These are phyloP conservation scores for Idaea biselata DNA, from an alignment of 2,888 invertebrate species.

Conservation along the genomic window DNA sequence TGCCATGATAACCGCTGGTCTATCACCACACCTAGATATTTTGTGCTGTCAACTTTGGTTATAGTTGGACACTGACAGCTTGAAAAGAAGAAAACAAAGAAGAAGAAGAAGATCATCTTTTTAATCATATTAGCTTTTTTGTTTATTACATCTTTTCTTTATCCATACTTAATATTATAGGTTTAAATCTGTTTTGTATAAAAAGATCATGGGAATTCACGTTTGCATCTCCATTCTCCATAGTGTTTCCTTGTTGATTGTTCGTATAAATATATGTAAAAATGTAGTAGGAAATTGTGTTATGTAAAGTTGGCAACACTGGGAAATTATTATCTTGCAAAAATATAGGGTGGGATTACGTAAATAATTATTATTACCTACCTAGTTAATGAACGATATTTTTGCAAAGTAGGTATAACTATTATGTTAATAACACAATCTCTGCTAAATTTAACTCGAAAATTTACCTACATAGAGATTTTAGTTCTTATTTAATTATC, in stretches of 20 bases:
- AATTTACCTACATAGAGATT: no score
- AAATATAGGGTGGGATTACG: not conserved
- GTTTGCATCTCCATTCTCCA: not conserved
- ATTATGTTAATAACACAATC: no score
- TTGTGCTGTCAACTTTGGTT: not conserved
- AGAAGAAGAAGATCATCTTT: no score
- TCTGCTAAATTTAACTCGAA: no score
- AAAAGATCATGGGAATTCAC: not conserved
- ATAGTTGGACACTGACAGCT: not conserved
- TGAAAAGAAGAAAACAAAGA: no score
- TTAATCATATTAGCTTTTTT: no score
- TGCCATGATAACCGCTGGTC: not conserved
- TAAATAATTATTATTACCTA: no score
- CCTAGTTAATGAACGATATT: no score
- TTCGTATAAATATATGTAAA: not conserved
- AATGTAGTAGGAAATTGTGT: not conserved
- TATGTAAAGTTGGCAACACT: not conserved
- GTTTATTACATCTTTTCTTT: no score
- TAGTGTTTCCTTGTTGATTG: not conserved
- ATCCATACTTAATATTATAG: no score
- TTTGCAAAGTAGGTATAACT: no score
- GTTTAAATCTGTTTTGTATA: not conserved
- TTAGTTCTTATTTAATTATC: no score
- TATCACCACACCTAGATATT: not conserved
- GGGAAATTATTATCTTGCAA: not conserved